phyloP scores from a whole-genome alignment of 2,797 vertebrate genomes.

The Gadopsis bispinosus region DNA sequence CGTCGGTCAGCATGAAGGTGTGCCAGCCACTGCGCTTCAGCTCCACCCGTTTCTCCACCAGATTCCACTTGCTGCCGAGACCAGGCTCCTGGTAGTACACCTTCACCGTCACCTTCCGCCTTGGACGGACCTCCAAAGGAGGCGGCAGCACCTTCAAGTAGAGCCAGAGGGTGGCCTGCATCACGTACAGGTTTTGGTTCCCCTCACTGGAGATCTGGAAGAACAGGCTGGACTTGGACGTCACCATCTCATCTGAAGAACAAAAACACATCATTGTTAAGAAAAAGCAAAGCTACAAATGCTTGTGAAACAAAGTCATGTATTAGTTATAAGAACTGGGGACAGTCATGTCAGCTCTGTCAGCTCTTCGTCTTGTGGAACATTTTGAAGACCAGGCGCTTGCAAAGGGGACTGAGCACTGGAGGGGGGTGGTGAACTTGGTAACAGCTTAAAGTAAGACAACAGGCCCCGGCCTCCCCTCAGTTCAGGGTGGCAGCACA shows the following conservation, averaged over 20 bases:
- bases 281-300: background rate
- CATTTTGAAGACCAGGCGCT: background rate
- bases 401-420: background rate
- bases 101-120: slow-evolving; percentile 93
- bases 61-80: slow-evolving; percentile 87
- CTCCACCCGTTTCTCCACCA: slow-evolving; percentile 95
- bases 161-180: slow-evolving; percentile 95
- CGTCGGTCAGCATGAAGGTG: slow-evolving; percentile 93
- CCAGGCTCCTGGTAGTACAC: slow-evolving; percentile 94
- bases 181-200: slow-evolving; percentile 94
- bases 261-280: slow-evolving; percentile 14
- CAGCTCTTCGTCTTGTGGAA: background rate
- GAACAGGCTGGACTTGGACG: slow-evolving; percentile 93
- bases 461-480: slow-evolving; percentile 16
- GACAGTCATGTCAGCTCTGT: background rate
- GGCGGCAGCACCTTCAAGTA: slow-evolving; percentile 93
- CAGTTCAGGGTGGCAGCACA: slow-evolving; percentile 48
- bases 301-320: background rate
- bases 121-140: slow-evolving; percentile 81
- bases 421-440: background rate
- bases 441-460: slow-evolving; percentile 33
- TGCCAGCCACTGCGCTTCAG: slow-evolving; percentile 97
- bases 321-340: background rate
- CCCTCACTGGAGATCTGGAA: slow-evolving; percentile 97
- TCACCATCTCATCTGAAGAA: slow-evolving; percentile 89